These are phyloP conservation scores for Monochamus alternatus DNA, from an alignment of 2,888 invertebrate species.

Conservation along the genomic window DNA sequence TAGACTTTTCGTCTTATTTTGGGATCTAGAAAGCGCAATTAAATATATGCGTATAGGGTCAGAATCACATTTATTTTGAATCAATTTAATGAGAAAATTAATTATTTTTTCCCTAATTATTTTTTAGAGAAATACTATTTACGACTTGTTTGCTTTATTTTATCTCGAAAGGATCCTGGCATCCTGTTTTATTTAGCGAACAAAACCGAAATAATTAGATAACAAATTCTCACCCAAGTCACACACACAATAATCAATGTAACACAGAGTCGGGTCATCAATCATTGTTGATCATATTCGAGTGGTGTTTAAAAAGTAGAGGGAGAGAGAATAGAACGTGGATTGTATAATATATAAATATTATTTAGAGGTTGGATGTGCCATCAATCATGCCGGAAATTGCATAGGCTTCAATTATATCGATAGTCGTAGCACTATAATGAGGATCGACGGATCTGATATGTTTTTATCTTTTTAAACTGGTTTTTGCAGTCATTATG, in stretches of 20 bases:
- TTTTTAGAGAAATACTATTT: too few relatives aligned
- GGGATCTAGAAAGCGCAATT: too few relatives aligned
- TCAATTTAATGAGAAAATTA: too few relatives aligned
- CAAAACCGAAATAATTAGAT: too few relatives aligned
- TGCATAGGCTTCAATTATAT: constrained; percentile 10
- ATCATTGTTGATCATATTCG: constrained; percentile 28
- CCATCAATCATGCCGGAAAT: constrained; percentile 26
- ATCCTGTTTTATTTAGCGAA: too few relatives aligned
- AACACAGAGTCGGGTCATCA: constrained; percentile 19
- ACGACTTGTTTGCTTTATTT: too few relatives aligned
- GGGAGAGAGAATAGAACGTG: constrained; percentile 6
- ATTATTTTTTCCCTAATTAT: too few relatives aligned
- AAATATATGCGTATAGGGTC: too few relatives aligned
- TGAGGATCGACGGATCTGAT: not conserved
- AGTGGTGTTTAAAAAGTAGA: constrained; percentile 29
- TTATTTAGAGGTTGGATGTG: constrained; percentile 17
- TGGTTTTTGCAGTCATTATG: not conserved
- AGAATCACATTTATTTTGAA: too few relatives aligned
- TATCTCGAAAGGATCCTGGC: too few relatives aligned
- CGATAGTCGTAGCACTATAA: constrained; percentile 2
- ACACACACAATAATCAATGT: constrained; percentile 26
- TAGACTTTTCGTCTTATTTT: too few relatives aligned
- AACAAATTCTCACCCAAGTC: not conserved
- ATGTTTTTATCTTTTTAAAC: not conserved
- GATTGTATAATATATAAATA: constrained; percentile 33